A percentile compares a stretch with the other conserved stretches of the same genome.
Conservation (phyloP, 2,797 vertebrate genomes). For the Poeciliopsis presidionis region DNA sequence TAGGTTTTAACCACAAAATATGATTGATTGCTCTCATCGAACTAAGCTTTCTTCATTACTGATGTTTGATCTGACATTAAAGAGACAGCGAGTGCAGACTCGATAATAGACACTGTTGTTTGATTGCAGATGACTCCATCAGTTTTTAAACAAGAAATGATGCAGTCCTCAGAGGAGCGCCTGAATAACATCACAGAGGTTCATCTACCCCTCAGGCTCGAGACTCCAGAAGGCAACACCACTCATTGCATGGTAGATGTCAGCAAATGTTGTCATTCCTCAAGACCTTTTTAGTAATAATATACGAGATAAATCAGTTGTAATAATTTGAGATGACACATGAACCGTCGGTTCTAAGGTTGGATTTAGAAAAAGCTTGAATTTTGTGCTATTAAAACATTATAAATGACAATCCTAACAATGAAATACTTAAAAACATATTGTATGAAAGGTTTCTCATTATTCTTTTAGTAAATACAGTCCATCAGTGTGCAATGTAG, state of each 20-base stretch:
- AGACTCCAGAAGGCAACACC: conserved; percentile 72
- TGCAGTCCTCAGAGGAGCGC: conserved; percentile 83
- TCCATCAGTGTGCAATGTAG: not conserved
- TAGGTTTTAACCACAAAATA: conserved; percentile 22
- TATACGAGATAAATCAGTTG: not conserved
- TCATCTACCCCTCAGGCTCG: conserved; percentile 78
- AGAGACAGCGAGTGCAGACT: not conserved
- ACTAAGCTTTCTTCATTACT: conserved; percentile 1
- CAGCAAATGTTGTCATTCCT: not conserved
- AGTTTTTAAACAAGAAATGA: conserved; percentile 86
- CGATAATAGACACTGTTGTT: conserved; percentile 24
- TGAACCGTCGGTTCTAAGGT: not conserved
- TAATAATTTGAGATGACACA: not conserved
- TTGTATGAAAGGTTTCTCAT: not conserved
- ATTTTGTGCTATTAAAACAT: not conserved
- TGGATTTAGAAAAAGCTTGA: not conserved
- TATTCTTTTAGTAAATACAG: not conserved
- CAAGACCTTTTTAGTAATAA: not conserved
- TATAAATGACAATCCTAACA: not conserved
- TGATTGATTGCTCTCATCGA: conserved; percentile 16
- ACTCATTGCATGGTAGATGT: conserved; percentile 85
- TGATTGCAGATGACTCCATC: conserved; percentile 86
- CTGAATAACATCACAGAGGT: conserved; percentile 74
- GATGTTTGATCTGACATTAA: conserved; percentile 5
- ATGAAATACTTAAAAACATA: not conserved